These are phyloP conservation scores for Serripes groenlandicus DNA, from an alignment of 2,888 invertebrate species.

Conservation along the genomic window DNA sequence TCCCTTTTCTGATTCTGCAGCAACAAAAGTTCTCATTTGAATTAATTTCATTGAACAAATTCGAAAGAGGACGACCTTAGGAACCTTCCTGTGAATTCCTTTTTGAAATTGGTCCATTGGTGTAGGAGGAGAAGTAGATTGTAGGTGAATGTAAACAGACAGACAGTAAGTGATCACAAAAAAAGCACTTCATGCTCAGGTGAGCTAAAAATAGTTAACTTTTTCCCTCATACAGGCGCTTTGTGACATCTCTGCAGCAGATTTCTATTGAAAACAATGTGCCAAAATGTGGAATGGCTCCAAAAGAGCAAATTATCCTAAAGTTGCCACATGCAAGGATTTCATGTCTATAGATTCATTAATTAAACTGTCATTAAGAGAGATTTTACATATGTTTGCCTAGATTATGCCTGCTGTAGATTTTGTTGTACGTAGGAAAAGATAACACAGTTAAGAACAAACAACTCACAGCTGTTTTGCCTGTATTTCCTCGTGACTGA, in stretches of 20 bases:
- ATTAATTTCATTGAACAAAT: no score
- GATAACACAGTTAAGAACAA: neutral
- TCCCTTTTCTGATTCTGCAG: no score
- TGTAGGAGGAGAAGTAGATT: no score
- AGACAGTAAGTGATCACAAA: no score
- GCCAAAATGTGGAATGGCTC: neutral
- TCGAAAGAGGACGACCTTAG: no score
- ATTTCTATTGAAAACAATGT: neutral
- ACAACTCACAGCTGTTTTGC: conserved; percentile 29
- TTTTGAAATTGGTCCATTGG: no score
- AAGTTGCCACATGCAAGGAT: neutral
- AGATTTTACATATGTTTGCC: neutral
- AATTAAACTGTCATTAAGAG: neutral
- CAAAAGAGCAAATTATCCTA: neutral
- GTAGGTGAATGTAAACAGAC: no score
- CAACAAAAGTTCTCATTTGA: no score
- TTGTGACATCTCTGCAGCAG: neutral
- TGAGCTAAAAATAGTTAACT: no score
- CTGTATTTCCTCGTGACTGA: conserved; percentile 25
- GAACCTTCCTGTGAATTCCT: no score
- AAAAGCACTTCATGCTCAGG: no score
- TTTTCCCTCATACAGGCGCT: no score
- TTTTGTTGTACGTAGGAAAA: neutral
- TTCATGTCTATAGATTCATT: neutral
- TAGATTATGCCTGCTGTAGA: neutral